These are phyloP conservation scores for Chelonoidis abingdonii DNA, from an alignment of 2,113 vertebrate species.

Conservation along the genomic window DNA sequence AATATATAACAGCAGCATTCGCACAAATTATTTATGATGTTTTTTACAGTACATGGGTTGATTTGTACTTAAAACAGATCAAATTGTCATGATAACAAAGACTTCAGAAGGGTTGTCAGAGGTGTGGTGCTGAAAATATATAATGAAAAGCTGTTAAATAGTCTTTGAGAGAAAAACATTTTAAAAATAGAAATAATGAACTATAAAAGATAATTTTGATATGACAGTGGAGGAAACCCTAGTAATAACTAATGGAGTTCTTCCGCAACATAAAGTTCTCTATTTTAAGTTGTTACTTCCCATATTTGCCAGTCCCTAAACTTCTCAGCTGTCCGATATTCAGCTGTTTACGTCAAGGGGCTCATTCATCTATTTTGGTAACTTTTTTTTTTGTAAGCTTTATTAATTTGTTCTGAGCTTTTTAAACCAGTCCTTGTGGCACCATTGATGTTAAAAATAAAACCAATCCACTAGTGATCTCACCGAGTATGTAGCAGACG, in stretches of 20 bases:
- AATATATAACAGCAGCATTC: slow-evolving; percentile 9
- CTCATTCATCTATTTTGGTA: not conserved
- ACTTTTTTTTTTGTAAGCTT: not conserved
- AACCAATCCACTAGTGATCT: not conserved
- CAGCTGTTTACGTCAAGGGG: not conserved
- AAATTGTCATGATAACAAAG: slow-evolving; percentile 1
- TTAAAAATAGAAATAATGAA: slow-evolving; percentile 7
- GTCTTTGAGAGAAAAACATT: not conserved
- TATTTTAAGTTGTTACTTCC: accelerated
- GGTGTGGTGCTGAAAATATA: slow-evolving; percentile 3
- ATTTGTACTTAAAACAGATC: slow-evolving; percentile 13
- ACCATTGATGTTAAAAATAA: not conserved
- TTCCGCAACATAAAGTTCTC: not conserved
- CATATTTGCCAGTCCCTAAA: not conserved
- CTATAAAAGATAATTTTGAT: not conserved
- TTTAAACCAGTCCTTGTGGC: not conserved
- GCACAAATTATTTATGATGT: slow-evolving; percentile 42
- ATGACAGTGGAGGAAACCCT: not conserved
- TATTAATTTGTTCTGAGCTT: not conserved
- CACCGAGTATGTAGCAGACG: not conserved
- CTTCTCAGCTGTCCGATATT: not conserved
- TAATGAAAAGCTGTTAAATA: slow-evolving; percentile 1
- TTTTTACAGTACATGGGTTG: slow-evolving; percentile 26
- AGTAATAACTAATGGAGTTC: not conserved
- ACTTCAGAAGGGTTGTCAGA: not conserved